phyloP scores from a whole-genome alignment of 2,797 vertebrate species.

The Vultur gryphus region DNA sequence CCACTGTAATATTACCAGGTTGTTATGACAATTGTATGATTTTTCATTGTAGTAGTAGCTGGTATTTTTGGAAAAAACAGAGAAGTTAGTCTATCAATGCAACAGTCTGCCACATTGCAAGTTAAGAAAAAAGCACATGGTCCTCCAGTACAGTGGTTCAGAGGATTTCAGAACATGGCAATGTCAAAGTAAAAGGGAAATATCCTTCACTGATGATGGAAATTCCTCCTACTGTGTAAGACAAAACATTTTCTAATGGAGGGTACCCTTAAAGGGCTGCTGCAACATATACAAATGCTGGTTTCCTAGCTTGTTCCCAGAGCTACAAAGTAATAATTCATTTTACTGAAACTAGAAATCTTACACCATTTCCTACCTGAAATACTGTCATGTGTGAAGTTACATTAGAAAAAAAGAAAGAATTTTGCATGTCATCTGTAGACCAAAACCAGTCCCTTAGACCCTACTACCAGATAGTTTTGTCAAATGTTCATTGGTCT shows the following conservation, averaged over 20 bases:
- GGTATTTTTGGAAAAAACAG: not conserved
- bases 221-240: not conserved
- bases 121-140: not conserved
- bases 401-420: not conserved
- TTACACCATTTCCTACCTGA: not conserved
- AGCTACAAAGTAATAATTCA: not conserved
- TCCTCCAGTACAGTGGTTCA: not conserved
- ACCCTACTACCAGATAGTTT: not conserved
- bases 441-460: not conserved
- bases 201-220: not conserved
- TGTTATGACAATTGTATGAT: not conserved
- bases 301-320: not conserved
- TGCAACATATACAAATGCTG: not conserved
- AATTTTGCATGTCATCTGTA: not conserved
- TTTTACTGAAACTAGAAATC: not conserved
- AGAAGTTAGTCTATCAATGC: not conserved
- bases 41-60: not conserved
- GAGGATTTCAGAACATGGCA: not conserved
- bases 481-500: not conserved
- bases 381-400: not conserved
- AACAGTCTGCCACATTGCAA: not conserved
- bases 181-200: not conserved
- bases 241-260: not conserved
- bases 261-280: not conserved
- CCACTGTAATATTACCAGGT: slow-evolving; percentile 8